phyloP scores from a whole-genome alignment of 2,113 vertebrate genomes.

The Silurus glanis region DNA sequence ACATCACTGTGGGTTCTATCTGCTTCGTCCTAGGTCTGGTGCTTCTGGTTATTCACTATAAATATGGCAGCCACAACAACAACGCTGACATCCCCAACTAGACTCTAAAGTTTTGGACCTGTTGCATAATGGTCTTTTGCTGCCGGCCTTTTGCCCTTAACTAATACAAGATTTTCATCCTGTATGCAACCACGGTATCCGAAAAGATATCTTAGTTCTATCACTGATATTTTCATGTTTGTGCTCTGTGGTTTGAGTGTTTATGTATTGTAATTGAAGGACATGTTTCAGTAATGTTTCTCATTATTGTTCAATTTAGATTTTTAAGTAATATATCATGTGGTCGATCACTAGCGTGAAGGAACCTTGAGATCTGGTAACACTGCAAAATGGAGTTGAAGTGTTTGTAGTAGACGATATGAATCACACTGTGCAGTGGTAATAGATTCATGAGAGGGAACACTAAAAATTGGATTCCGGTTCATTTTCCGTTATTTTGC shows the following conservation, averaged over 20 bases:
- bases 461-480: neutral
- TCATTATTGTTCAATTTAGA: neutral
- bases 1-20: conserved; percentile 94
- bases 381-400: neutral
- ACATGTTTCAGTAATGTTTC: neutral
- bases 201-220: conserved; percentile 61
- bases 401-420: neutral
- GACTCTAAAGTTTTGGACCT: conserved; percentile 23
- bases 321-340: neutral
- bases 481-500: neutral
- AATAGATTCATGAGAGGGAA: conserved; percentile 2
- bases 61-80: conserved; percentile 92
- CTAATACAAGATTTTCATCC: conserved; percentile 4
- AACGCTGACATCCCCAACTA: conserved; percentile 91
- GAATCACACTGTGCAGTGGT: neutral
- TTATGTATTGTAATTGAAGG: conserved; percentile 7
- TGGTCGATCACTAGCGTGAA: neutral
- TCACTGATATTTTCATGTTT: conserved; percentile 57
- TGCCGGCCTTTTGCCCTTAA: neutral
- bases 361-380: neutral
- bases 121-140: neutral
- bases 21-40: conserved; percentile 95
- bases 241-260: conserved; percentile 44
- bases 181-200: conserved; percentile 50
- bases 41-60: conserved; percentile 93